These are phyloP conservation scores for Thecophora atra DNA, from an alignment of 2,888 invertebrate species.

Conservation along the genomic window DNA sequence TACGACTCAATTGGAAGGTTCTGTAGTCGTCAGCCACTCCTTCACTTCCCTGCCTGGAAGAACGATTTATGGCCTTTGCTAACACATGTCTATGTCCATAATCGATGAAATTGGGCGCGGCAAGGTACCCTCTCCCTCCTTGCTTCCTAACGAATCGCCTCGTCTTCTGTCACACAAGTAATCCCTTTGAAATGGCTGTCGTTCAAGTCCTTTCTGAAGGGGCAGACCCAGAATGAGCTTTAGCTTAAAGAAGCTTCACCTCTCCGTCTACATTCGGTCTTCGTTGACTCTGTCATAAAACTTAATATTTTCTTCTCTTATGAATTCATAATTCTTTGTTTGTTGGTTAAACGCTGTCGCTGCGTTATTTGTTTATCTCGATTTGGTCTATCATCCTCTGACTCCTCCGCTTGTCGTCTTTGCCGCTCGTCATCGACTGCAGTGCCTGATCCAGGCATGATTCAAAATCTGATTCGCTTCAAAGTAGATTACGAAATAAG, in stretches of 20 bases:
- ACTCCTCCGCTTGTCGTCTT: not conserved
- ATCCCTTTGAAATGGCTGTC: too few species aligned
- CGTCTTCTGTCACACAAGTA: too few species aligned
- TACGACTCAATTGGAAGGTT: too few species aligned
- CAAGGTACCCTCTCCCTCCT: not conserved
- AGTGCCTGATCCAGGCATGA: constrained; percentile 14
- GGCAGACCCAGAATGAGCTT: too few species aligned
- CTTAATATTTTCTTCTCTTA: constrained; percentile 55
- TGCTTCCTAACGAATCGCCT: not conserved
- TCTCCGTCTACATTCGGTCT: constrained; percentile 14
- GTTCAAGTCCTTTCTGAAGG: too few species aligned
- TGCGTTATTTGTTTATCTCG: constrained; percentile 26
- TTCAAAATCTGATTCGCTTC: constrained; percentile 32
- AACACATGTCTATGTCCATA: too few species aligned
- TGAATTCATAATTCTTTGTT: constrained; percentile 55
- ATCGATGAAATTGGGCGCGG: too few species aligned
- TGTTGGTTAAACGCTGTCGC: constrained; percentile 31
- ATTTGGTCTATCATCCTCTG: not conserved
- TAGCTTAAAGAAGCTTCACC: not conserved
- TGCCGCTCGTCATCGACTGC: constrained; percentile 21
- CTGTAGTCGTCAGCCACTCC: too few species aligned
- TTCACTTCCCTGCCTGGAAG: too few species aligned
- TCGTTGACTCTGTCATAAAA: constrained; percentile 58
- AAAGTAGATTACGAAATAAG: constrained; percentile 59
- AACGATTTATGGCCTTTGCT: too few species aligned